Base-by-base conservation (phyloP, 2,888 invertebrate genomes). In the Deilephila porcellus region DNA sequence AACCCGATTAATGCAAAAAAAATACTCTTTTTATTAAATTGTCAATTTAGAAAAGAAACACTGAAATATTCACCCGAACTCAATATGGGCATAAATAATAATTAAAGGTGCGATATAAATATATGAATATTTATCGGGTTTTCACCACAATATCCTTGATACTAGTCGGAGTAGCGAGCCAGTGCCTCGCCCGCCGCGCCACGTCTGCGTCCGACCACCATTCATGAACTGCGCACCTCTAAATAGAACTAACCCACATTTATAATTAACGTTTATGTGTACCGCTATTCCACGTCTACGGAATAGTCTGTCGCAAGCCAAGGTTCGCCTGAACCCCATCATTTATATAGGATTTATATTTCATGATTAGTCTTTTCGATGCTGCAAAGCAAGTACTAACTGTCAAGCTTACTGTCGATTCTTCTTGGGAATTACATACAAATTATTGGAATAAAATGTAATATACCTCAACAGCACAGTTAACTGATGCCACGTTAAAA, bases 231-330 rank as follows among this genome's bases (percentile, higher is more conserved):
- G 34, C 56, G 64, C 71, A 71, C 70, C 71, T 73, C 60, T 72
- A 74, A 74, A 74, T 74, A 74, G 67, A 71, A 64, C 67, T 72
- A 67, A 72, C 71, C 71, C 62, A 74, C 67, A 72, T 72, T 72
- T 53, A 63, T 63, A 72, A 63, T 63, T 72, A 63, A 56, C 63
- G 56, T 56, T 29, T 63, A 64, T 64, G 53, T 56, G 32, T 53
- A 32, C 20, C 25, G 19, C 62, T 72, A 64, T 63, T 56, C 63
- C 63, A 56, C 63, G 63, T 72, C 63, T 56, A 64, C 63, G 52
- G 56, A 53, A 56, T 71, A 71, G 11, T 71, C 71, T 59, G 29
- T 20, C 53, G 34, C 34, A 64, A 71, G 14, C 32, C 71, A n/a
- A 56, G 17, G 6, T 5, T 56, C n/a, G 56, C n/a, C 29, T 32